These are phyloP conservation scores for Hydrotaea diabolus DNA, from an alignment of 2,888 invertebrate species.

Conservation along the genomic window DNA sequence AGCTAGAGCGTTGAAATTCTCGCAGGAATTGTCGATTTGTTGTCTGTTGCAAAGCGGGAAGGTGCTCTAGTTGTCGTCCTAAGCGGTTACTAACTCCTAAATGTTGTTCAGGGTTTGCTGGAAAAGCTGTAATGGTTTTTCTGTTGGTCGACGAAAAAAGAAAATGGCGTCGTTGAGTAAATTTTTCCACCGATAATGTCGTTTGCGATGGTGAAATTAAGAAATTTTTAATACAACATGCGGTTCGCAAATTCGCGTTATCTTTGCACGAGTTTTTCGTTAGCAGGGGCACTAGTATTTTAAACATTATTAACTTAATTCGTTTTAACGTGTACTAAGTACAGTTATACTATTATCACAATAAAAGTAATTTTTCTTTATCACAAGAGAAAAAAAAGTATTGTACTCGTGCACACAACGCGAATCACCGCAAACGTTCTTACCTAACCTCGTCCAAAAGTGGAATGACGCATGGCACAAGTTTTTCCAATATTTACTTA, in stretches of 20 bases:
- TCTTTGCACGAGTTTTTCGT: constrained; percentile 73
- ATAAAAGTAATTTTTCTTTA: constrained; percentile 36
- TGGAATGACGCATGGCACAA: constrained; percentile 73
- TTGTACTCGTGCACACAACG: constrained; percentile 71
- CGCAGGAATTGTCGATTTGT: constrained; percentile 46
- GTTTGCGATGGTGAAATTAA: constrained; percentile 75
- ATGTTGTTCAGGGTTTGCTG: constrained; percentile 62
- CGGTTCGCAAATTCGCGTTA: constrained; percentile 66
- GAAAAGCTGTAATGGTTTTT: constrained; percentile 74
- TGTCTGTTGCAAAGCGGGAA: constrained; percentile 47
- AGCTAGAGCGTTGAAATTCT: constrained; percentile 59
- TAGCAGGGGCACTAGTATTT: constrained; percentile 75
- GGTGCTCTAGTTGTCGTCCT: constrained; percentile 69
- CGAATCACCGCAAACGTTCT: constrained; percentile 74
- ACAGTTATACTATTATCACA: constrained; percentile 49
- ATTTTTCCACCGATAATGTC: constrained; percentile 69
- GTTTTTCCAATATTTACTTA: constrained; percentile 44
- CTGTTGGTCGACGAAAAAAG: constrained; percentile 78
- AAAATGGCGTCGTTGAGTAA: constrained; percentile 78
- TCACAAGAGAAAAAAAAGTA: constrained; percentile 47
- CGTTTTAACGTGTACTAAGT: constrained; percentile 27
- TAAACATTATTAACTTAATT: constrained; percentile 68
- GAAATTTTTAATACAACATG: constrained; percentile 74
- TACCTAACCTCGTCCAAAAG: constrained; percentile 80
- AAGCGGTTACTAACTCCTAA: constrained; percentile 66